Conservation (phyloP, 2,797 vertebrate species). For the Furcifer pardalis region DNA sequence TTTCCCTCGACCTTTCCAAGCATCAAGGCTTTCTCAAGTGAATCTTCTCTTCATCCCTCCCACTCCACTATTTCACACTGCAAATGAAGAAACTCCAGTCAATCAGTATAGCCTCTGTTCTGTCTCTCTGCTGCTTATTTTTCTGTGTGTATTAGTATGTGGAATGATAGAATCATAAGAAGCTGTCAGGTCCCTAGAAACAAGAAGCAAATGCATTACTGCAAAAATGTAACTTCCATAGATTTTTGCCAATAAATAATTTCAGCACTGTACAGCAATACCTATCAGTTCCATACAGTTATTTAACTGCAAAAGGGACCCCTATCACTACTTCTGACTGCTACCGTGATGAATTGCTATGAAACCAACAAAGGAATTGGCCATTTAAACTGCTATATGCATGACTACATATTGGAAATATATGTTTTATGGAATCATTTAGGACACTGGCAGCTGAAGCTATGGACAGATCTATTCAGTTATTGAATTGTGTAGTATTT, state of each 20-base stretch:
- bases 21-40: too few relatives aligned
- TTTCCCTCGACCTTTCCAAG: too few relatives aligned
- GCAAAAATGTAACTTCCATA: constrained; percentile 11
- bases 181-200: constrained; percentile 21
- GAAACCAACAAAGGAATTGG: constrained; percentile 44
- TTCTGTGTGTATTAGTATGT: fast-evolving
- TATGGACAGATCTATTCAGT: constrained; percentile 36
- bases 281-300: constrained; percentile 4
- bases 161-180: constrained; percentile 20
- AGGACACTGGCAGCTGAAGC: constrained; percentile 40
- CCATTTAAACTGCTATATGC: constrained; percentile 24
- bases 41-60: too few relatives aligned
- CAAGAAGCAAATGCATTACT: constrained; percentile 17
- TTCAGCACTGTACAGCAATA: constrained; percentile 25
- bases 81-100: not conserved
- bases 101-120: not conserved
- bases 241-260: constrained; percentile 28
- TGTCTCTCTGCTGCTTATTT: constrained; percentile 19
- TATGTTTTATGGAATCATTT: constrained; percentile 54
- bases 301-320: not conserved
- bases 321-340: not conserved
- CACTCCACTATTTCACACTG: not conserved
- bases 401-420: constrained; percentile 28
- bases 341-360: constrained; percentile 29
- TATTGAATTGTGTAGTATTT: constrained; percentile 46